Evolutionary conservation across 2,113 vertebrate species (phyloP).

Genomic region (Rhombomys opimus): DNA sequence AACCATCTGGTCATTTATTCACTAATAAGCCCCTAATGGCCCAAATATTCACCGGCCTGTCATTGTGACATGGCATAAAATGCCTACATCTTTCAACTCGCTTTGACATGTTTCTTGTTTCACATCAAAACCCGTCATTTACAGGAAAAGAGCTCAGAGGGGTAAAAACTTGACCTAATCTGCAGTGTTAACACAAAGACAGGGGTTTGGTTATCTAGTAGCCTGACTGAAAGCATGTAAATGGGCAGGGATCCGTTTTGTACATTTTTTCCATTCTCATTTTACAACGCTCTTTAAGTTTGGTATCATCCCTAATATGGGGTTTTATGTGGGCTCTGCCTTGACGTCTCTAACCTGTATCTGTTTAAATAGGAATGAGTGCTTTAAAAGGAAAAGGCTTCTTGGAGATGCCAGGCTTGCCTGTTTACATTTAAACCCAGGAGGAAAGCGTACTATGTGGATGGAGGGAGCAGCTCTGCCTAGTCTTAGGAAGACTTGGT

Average conservation of each 20-base stretch:
- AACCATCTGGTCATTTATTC: conserved; percentile 99
- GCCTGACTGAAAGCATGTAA: conserved; percentile 98
- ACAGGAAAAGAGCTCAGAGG: conserved; percentile 99
- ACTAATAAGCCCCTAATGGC: conserved; percentile 99
- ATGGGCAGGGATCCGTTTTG: conserved; percentile 97
- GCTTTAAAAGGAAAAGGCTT: conserved; percentile 80
- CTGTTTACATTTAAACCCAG: conserved; percentile 76
- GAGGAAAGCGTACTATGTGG: background rate
- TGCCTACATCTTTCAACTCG: conserved; percentile 99
- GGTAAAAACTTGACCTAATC: conserved; percentile 99
- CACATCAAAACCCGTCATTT: conserved; percentile 99
- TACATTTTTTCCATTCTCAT: conserved; percentile 92
- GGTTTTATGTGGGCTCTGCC: conserved; percentile 84
- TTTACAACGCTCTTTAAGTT: conserved; percentile 91
- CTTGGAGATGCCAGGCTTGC: conserved; percentile 11
- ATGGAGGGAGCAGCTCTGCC: conserved; percentile 54
- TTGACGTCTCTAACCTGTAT: conserved; percentile 84
- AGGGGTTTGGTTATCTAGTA: conserved; percentile 98
- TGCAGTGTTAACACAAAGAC: conserved; percentile 99
- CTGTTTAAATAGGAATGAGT: conserved; percentile 83
- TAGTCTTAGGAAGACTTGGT: conserved; percentile 69
- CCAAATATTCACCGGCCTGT: conserved; percentile 99
- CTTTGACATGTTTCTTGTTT: conserved; percentile 99
- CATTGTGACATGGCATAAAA: conserved; percentile 99
- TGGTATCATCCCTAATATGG: conserved; percentile 87